Base-by-base conservation (phyloP, 2,113 vertebrate species). In the Chionodraco myersi region DNA sequence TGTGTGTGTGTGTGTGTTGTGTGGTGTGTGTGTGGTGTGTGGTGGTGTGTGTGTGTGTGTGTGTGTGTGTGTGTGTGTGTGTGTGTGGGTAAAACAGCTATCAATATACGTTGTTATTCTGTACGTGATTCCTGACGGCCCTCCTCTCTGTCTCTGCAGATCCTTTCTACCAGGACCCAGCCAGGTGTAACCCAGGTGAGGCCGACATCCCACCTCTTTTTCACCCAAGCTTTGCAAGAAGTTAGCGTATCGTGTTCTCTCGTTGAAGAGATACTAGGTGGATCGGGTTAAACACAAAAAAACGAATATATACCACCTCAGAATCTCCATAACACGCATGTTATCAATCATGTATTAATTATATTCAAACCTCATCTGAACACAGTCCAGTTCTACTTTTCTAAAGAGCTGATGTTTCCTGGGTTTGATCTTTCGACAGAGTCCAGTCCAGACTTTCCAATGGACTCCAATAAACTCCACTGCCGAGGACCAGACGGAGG, bases 401-500 rank as follows among this genome's bases (percentile, higher is more conserved):
- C n/a, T 44, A 18, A 54, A 63, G 36, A n/a, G n/a, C 1, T 5
- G 23, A 48, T 69, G 0, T 75, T 52, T 41, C 51, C 12, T 59
- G 66, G 13, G 21, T 82, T 65, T 75, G 5, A 26, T 82, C 36
- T 5, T 67, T 11, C 54, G 0, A 64, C 66, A 88, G 71, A 93
- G 92, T 91, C 95, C 51, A 80, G 95, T 91, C 91, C 96, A 94
- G 97, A 98, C 92, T 97, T 97, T 77, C 96, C 96, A 26, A 95
- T 97, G 96, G 97, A 99, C 92, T 96, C 96, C 60, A 96, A 96
- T 88, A 97, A 95, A 2, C 94, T 96, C 65, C 96, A 98, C 91
- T 99, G 97, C 85, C 94, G 96, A 94, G 96, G 95, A 36, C 58
- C 94, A 0, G 72, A 85, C 87, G 88, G 86, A 3, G 97, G 97